phyloP scores from a whole-genome alignment of 2,113 vertebrate species.

The Pavo muticus region DNA sequence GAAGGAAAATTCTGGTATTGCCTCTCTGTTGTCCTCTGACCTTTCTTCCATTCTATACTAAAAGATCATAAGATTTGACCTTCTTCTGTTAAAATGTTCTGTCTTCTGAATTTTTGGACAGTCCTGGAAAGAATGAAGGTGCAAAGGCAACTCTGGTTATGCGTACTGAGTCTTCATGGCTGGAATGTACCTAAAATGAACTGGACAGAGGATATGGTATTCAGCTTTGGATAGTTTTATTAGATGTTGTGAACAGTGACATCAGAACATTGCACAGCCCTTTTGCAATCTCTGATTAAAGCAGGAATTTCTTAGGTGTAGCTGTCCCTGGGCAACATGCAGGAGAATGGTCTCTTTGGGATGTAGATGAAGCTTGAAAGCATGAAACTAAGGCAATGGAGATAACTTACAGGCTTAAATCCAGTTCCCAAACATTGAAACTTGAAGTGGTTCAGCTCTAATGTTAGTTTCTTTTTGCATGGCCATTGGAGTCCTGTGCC shows the following conservation, averaged over 20 bases:
- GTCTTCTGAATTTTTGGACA: not conserved
- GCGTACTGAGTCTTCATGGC: not conserved
- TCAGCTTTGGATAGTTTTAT: not conserved
- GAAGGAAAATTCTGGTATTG: not conserved
- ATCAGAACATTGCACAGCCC: not conserved
- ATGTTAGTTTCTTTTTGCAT: not conserved
- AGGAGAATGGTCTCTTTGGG: not conserved
- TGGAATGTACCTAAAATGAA: not conserved
- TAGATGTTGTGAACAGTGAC: not conserved
- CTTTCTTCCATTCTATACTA: not conserved
- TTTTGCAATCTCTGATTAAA: not conserved
- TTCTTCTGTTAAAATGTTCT: not conserved
- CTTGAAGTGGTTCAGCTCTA: not conserved
- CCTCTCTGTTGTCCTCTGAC: not conserved
- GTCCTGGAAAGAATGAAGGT: not conserved
- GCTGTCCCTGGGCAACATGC: not conserved
- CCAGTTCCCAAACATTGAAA: not conserved
- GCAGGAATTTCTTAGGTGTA: not conserved
- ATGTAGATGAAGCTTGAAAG: not conserved
- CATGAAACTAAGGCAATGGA: not conserved
- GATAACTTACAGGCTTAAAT: not conserved
- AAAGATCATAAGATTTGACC: not conserved
- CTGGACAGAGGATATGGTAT: not conserved
- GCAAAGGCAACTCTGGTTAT: not conserved
- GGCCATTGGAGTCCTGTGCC: not conserved